phyloP scores from a whole-genome alignment of 2,113 vertebrate species.

The Myrmecophaga tridactyla region DNA sequence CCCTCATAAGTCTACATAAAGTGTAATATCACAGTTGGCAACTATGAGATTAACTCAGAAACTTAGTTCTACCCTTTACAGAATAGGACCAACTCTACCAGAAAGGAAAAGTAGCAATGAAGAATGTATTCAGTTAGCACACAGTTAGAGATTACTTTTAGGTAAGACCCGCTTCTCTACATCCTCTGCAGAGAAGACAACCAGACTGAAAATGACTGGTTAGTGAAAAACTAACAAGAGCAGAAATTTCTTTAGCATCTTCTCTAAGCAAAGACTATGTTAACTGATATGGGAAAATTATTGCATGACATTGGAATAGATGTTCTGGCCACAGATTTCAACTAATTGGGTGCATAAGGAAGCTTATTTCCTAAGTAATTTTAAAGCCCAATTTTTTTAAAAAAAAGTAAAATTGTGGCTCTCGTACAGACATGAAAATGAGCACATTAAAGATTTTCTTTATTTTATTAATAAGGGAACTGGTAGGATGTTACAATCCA shows the following conservation, averaged over 20 bases:
- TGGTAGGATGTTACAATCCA: not conserved
- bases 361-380: conserved; percentile 22
- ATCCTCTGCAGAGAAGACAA: conserved; percentile 6
- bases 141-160: not conserved
- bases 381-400: not conserved
- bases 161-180: not conserved
- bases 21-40: not conserved
- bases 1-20: conserved; percentile 8
- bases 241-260: conserved; percentile 60
- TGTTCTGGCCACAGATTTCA: conserved; percentile 56
- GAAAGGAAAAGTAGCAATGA: not conserved
- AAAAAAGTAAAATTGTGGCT: not conserved
- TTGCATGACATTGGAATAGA: not conserved
- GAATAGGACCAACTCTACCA: not conserved
- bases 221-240: conserved; percentile 46
- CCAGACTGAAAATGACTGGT: conserved; percentile 59
- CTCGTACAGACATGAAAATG: not conserved
- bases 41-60: not conserved
- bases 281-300: conserved; percentile 48
- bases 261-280: conserved; percentile 54
- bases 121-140: not conserved
- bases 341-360: conserved; percentile 41
- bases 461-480: conserved; percentile 28
- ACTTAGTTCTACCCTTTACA: not conserved
- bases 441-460: conserved; percentile 30